These are phyloP conservation scores for Prionace glauca DNA, from an alignment of 2,797 vertebrate genomes.

Conservation along the genomic window DNA sequence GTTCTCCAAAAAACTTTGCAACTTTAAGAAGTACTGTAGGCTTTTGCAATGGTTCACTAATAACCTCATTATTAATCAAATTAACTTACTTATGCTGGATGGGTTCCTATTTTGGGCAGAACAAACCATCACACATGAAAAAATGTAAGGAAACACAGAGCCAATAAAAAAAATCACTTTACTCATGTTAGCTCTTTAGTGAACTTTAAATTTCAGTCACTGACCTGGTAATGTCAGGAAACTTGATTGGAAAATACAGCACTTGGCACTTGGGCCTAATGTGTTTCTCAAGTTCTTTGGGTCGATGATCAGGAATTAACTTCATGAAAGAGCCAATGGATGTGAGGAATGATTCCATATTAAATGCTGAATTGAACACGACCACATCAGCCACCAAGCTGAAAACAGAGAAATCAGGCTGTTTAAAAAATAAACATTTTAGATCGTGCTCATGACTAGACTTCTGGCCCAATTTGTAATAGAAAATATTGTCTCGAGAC, in stretches of 20 bases:
- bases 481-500: background rate
- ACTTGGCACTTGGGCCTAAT: constrained; percentile 83
- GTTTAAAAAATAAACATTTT: background rate
- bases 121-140: constrained; percentile 94
- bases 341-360: constrained; percentile 85
- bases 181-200: constrained; percentile 39
- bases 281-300: constrained; percentile 69
- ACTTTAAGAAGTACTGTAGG: constrained; percentile 81
- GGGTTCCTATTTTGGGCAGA: constrained; percentile 81
- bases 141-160: constrained; percentile 89
- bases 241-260: constrained; percentile 78
- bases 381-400: constrained; percentile 85
- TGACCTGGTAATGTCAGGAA: constrained; percentile 81
- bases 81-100: constrained; percentile 93
- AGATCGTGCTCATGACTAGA: background rate
- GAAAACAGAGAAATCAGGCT: constrained; percentile 41
- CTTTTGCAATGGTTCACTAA: constrained; percentile 88
- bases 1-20: constrained; percentile 62
- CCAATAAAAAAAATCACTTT: constrained; percentile 67
- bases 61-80: constrained; percentile 53
- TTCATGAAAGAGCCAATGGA: constrained; percentile 80
- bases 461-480: background rate
- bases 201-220: constrained; percentile 64
- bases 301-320: constrained; percentile 85
- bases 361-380: constrained; percentile 86